Conservation (phyloP, 2,113 vertebrate species). For the Tupaia chinensis region DNA sequence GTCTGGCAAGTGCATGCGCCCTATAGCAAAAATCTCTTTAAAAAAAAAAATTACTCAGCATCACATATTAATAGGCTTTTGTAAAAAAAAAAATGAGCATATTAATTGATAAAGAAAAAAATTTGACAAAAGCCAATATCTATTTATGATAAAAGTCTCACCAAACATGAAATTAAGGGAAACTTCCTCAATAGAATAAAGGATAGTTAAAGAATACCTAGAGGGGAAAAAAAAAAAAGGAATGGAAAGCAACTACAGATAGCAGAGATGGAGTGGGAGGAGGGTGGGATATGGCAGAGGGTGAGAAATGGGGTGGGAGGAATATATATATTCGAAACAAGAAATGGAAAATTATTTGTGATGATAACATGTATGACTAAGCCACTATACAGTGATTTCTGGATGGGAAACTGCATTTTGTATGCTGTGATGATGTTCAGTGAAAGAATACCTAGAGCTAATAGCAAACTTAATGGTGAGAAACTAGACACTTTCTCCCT, state of each 20-base stretch:
- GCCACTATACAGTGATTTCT: no score
- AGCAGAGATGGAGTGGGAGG: no score
- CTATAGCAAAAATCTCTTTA: no score
- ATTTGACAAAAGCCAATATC: neutral
- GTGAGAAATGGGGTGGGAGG: no score
- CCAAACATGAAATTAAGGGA: neutral
- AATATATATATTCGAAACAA: no score
- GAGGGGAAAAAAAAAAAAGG: neutral
- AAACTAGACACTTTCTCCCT: neutral
- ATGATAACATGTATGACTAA: no score
- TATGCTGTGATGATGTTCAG: no score
- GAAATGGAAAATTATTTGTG: no score
- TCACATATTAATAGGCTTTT: neutral
- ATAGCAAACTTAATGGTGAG: neutral
- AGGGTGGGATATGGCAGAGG: no score
- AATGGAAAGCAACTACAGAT: no score
- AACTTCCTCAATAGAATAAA: neutral
- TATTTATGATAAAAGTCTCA: neutral
- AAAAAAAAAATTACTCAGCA: neutral
- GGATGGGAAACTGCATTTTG: no score
- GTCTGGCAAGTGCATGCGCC: no score
- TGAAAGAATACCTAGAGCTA: neutral
- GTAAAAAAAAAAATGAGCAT: neutral
- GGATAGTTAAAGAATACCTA: neutral
- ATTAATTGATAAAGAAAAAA: neutral